Conservation (phyloP, 2,113 vertebrate genomes). For the Ceyx melanurus region DNA sequence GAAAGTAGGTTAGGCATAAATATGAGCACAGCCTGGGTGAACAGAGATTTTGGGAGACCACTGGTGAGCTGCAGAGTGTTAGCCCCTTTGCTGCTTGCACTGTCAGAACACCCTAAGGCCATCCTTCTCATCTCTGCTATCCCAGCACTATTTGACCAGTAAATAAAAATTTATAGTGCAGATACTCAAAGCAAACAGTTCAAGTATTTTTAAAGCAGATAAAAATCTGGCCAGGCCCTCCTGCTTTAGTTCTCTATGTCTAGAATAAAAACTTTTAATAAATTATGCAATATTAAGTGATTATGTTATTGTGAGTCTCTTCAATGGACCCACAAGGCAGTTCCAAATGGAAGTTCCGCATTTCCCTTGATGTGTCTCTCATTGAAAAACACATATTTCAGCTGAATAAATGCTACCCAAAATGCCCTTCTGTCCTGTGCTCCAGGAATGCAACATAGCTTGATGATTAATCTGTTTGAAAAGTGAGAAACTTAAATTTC, state of each 20-base stretch:
- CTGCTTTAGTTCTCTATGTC: neutral
- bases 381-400: neutral
- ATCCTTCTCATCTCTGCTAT: neutral
- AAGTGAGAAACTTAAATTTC: neutral
- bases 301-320: neutral
- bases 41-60: neutral
- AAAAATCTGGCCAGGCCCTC: neutral
- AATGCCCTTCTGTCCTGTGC: neutral
- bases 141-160: neutral
- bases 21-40: neutral
- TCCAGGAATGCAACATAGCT: neutral
- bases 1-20: constrained; percentile 63
- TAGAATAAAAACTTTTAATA: neutral
- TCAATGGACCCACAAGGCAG: neutral
- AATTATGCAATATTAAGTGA: neutral
- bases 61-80: neutral
- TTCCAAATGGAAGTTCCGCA: neutral
- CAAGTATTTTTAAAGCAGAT: neutral
- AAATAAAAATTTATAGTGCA: neutral
- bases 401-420: neutral
- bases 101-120: neutral
- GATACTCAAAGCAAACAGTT: neutral
- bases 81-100: fast-evolving
- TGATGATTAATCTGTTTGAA: neutral
- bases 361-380: neutral